These are phyloP conservation scores for Lacerta bilineata DNA, from an alignment of 2,797 vertebrate genomes.

Conservation along the genomic window DNA sequence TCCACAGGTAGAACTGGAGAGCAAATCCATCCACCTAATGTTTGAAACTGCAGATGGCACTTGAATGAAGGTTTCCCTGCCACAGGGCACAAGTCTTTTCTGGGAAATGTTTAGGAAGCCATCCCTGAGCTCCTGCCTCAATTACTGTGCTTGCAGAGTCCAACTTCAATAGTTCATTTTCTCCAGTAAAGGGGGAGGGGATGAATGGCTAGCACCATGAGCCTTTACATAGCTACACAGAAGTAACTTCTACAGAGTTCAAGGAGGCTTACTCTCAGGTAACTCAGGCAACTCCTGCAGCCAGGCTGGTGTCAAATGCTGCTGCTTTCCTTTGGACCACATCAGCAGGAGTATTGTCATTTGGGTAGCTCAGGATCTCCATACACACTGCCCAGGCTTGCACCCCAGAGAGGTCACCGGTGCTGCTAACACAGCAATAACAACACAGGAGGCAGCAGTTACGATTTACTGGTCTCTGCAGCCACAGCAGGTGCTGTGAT, in stretches of 20 bases:
- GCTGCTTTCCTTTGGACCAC: no score
- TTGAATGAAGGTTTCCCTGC: background rate
- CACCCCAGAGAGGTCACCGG: no score
- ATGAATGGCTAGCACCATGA: background rate
- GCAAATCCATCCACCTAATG: constrained; percentile 7
- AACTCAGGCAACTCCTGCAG: background rate
- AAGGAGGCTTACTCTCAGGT: background rate
- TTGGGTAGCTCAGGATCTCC: no score
- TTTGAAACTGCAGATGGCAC: background rate
- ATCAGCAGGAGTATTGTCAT: no score
- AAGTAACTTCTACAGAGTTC: no score
- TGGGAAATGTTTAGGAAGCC: background rate
- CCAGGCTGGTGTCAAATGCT: no score
- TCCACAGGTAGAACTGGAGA: constrained; percentile 23
- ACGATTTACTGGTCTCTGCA: no score
- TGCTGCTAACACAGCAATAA: no score
- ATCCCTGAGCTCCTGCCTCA: background rate
- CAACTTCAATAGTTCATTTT: background rate
- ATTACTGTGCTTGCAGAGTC: background rate
- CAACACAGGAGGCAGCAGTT: no score
- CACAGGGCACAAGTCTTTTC: background rate
- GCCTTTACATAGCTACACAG: no score
- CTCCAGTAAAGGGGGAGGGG: background rate
- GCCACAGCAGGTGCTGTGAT: no score
- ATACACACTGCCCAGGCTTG: no score